Conservation (phyloP, 2,113 vertebrate species). For the Heterotilapia buettikoferi region DNA sequence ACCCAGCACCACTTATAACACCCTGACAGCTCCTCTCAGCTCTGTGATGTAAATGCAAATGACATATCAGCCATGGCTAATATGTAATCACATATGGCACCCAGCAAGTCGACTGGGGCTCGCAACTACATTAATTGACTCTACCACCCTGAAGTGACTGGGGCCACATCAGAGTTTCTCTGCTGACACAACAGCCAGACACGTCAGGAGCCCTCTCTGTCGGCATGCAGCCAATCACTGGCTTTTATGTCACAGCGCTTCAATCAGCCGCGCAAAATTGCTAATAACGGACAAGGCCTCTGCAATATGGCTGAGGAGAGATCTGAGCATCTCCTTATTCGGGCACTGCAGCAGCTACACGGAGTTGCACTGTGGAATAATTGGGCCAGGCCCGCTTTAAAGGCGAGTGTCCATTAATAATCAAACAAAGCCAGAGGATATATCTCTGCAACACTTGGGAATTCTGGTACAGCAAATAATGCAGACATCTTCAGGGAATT, state of each 20-base stretch:
- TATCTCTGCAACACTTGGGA: constrained; percentile 67
- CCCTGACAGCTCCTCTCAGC: constrained; percentile 56
- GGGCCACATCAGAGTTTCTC: constrained; percentile 52
- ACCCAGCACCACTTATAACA: constrained; percentile 40
- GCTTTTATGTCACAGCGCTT: constrained; percentile 39
- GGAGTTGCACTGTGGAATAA: constrained; percentile 60
- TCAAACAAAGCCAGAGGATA: constrained; percentile 73
- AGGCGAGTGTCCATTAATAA: constrained; percentile 70
- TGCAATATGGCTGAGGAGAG: constrained; percentile 41
- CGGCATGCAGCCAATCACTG: constrained; percentile 46
- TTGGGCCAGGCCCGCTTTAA: constrained; percentile 65
- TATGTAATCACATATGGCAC: constrained; percentile 74
- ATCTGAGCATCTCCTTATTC: constrained; percentile 46
- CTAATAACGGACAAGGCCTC: constrained; percentile 56
- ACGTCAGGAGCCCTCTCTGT: constrained; percentile 28
- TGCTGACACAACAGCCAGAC: constrained; percentile 48
- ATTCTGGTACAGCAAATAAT: constrained; percentile 71
- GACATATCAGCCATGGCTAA: constrained; percentile 66
- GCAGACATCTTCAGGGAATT: constrained; percentile 65
- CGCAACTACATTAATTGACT: constrained; percentile 66
- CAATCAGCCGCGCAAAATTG: constrained; percentile 58
- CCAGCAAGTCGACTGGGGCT: constrained; percentile 57
- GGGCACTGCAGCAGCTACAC: constrained; percentile 16
- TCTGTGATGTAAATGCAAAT: constrained; percentile 68
- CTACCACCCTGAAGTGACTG: constrained; percentile 59